Percentiles rank a stretch among this genome's conserved stretches.
These are phyloP conservation scores for Archips crataeganus DNA, from an alignment of 2,888 invertebrate species.

Conservation along the genomic window DNA sequence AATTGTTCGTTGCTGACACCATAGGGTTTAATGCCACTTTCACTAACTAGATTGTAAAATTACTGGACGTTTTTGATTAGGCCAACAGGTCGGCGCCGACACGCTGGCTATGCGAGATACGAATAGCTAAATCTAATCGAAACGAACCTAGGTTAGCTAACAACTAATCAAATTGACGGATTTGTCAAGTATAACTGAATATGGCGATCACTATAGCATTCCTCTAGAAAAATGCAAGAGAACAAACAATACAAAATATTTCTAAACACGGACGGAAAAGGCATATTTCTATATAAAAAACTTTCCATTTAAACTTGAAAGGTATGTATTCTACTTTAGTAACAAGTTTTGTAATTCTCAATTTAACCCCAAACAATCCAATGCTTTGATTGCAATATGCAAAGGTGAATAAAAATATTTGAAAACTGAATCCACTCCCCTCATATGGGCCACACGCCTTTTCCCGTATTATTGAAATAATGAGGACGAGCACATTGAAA, in stretches of 20 bases:
- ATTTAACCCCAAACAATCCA: neutral
- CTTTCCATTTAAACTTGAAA: neutral
- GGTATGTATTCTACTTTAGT: neutral
- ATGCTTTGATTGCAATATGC: too few relatives aligned
- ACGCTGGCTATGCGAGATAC: neutral
- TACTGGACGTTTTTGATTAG: neutral
- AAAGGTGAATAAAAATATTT: too few relatives aligned
- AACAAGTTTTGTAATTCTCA: neutral
- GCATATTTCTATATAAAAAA: too few relatives aligned
- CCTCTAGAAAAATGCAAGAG: too few relatives aligned
- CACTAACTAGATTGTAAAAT: neutral
- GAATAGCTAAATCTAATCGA: neutral
- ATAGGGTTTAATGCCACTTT: slow-evolving; percentile 9
- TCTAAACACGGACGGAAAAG: too few relatives aligned
- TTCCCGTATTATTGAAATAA: neutral
- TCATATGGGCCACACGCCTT: too few relatives aligned
- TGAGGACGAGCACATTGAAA: slow-evolving; percentile 30
- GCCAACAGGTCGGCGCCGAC: neutral
- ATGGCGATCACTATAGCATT: too few relatives aligned
- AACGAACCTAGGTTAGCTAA: neutral
- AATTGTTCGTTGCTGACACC: slow-evolving; percentile 3
- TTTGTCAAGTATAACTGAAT: too few relatives aligned
- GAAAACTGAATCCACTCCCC: too few relatives aligned
- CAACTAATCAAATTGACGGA: neutral
- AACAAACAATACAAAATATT: too few relatives aligned